Conservation (phyloP, 2,113 vertebrate genomes). For the Theropithecus gelada region DNA sequence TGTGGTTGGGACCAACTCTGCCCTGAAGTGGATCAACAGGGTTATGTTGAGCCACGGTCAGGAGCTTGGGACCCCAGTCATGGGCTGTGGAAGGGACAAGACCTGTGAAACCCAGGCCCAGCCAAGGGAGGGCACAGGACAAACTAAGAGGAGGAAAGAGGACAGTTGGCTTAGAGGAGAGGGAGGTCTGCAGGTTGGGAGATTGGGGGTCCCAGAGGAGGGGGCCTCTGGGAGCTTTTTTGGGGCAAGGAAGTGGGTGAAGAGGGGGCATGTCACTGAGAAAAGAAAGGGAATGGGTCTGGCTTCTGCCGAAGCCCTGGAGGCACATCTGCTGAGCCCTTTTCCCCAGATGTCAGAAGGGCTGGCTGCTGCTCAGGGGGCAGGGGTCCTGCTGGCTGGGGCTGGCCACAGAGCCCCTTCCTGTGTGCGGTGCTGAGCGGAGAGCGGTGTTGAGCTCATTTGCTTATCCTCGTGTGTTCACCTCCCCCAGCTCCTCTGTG, state of each 20-base stretch:
- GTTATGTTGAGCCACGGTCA: neutral
- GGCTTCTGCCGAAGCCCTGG: neutral
- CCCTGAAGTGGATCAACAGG: neutral
- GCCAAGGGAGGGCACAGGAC: neutral
- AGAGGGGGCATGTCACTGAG: neutral
- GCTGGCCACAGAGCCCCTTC: neutral
- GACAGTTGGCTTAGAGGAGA: too few relatives aligned
- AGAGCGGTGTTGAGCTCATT: neutral
- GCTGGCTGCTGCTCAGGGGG: too few relatives aligned
- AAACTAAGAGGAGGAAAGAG: neutral
- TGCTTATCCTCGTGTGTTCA: fast-evolving
- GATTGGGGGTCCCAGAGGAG: neutral
- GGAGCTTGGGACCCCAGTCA: fast-evolving
- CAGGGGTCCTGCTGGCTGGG: fast-evolving
- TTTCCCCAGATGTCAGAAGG: neutral
- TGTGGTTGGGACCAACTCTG: neutral
- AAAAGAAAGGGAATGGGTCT: neutral
- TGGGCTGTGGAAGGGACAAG: neutral
- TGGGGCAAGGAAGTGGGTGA: neutral
- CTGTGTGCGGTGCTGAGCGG: fast-evolving
- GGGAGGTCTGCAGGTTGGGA: too few relatives aligned
- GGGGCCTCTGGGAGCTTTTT: neutral
- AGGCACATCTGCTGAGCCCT: neutral
- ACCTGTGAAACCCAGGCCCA: neutral
- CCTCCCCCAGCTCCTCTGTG: fast-evolving